These are phyloP conservation scores for Decapterus maruadsi DNA, from an alignment of 2,797 vertebrate species.

Conservation along the genomic window DNA sequence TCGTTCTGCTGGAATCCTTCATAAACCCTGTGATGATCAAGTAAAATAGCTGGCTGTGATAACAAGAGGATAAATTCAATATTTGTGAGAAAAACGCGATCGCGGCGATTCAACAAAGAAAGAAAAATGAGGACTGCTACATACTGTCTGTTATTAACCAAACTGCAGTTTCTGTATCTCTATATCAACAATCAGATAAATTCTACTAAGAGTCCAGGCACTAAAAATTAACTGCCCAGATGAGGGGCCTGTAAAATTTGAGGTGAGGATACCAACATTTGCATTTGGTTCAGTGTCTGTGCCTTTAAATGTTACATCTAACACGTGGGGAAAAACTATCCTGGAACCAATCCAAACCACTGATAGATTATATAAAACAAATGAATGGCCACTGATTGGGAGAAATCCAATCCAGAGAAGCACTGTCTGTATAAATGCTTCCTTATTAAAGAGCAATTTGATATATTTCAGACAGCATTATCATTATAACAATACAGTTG, in stretches of 20 bases:
- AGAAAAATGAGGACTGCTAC: background rate
- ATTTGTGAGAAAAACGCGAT: background rate
- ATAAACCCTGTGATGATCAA: background rate
- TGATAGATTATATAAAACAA: constrained; percentile 34
- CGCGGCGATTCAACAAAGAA: background rate
- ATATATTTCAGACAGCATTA: constrained; percentile 19
- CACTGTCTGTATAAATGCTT: background rate
- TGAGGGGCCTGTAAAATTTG: background rate
- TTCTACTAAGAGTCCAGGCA: background rate
- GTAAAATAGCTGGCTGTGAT: background rate
- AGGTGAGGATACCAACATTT: background rate
- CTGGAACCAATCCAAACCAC: constrained; percentile 11
- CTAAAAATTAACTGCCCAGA: constrained; percentile 26
- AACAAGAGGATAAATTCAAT: background rate
- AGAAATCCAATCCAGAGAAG: constrained; percentile 38
- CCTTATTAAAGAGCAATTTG: constrained; percentile 23
- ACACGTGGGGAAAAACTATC: constrained; percentile 7
- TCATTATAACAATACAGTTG: background rate
- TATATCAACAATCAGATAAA: constrained; percentile 16
- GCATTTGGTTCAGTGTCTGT: constrained; percentile 11
- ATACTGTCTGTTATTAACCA: background rate
- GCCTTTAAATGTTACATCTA: constrained; percentile 25
- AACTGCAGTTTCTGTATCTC: background rate
- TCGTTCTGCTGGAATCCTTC: constrained; percentile 1
- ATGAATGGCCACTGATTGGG: constrained; percentile 27